phyloP scores from a whole-genome alignment of 2,113 vertebrate genomes.

The Tachycineta bicolor region DNA sequence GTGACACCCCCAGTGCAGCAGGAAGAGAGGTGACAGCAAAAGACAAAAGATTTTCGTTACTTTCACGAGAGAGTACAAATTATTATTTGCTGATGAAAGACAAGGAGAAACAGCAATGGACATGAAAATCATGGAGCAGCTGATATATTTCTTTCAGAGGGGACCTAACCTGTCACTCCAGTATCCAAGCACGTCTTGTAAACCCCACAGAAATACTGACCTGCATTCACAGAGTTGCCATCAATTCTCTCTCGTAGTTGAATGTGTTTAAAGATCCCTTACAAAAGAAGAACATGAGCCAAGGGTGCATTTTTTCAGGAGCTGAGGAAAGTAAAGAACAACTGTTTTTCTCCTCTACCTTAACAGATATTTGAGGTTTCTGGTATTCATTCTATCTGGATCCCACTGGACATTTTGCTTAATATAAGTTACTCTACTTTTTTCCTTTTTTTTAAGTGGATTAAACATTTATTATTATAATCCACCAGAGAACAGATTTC shows the following conservation, averaged over 20 bases:
- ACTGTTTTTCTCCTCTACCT: neutral
- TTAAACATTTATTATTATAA: slow-evolving; percentile 17
- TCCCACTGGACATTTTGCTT: neutral
- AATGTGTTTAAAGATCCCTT: neutral
- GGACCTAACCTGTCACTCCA: neutral
- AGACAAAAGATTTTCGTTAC: neutral
- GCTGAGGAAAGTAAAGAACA: neutral
- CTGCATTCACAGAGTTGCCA: neutral
- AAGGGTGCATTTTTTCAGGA: neutral
- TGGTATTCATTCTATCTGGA: neutral
- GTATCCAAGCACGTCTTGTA: neutral
- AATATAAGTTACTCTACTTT: neutral
- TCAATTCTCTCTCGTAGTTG: neutral
- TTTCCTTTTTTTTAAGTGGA: too few relatives aligned
- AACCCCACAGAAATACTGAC: neutral
- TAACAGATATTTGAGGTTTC: neutral
- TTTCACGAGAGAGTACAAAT: neutral
- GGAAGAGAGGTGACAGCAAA: neutral
- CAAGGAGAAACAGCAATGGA: neutral
- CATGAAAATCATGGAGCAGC: neutral
- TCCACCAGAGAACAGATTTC: neutral
- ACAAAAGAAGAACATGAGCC: neutral
- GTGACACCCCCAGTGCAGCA: neutral
- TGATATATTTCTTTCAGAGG: neutral
- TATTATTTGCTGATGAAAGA: neutral